Percentiles rank a stretch among this genome's conserved stretches.
phyloP scores from a whole-genome alignment of 2,797 vertebrate species.

The Myotis planiceps region DNA sequence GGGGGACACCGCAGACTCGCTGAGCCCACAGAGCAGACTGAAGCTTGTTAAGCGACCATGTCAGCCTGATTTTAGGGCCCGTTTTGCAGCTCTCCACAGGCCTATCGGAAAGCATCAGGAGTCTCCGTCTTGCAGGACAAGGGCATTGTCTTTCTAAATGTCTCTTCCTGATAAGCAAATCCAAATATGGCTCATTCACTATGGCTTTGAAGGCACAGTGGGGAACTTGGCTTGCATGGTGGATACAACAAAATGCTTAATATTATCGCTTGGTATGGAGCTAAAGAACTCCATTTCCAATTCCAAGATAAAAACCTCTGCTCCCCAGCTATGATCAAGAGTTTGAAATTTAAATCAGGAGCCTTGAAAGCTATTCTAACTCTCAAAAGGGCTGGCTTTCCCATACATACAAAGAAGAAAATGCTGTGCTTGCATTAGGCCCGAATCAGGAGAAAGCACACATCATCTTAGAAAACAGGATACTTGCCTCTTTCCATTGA shows the following conservation, averaged over 20 bases:
- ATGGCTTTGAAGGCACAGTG: constrained; percentile 89
- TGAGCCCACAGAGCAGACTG: constrained; percentile 85
- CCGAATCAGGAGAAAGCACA: constrained; percentile 79
- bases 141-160: constrained; percentile 90
- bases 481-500: constrained; percentile 77
- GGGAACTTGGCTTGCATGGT: constrained; percentile 87
- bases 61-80: constrained; percentile 90
- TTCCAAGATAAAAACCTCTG: constrained; percentile 86
- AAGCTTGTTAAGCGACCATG: constrained; percentile 90
- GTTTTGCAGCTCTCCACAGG: constrained; percentile 89
- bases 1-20: constrained; percentile 86
- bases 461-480: constrained; percentile 81
- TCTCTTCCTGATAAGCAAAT: constrained; percentile 89
- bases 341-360: constrained; percentile 91
- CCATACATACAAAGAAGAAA: constrained; percentile 86
- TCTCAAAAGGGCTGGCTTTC: constrained; percentile 86
- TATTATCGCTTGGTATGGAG: constrained; percentile 87
- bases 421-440: constrained; percentile 81
- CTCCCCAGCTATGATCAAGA: constrained; percentile 86
- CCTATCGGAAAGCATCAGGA: constrained; percentile 89
- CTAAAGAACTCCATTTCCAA: constrained; percentile 88
- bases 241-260: constrained; percentile 89
- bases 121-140: constrained; percentile 86
- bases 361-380: constrained; percentile 86
- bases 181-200: constrained; percentile 89